Evolutionary conservation across 2,113 vertebrate species (phyloP).

Genomic region (Ardeotis arabs): DNA sequence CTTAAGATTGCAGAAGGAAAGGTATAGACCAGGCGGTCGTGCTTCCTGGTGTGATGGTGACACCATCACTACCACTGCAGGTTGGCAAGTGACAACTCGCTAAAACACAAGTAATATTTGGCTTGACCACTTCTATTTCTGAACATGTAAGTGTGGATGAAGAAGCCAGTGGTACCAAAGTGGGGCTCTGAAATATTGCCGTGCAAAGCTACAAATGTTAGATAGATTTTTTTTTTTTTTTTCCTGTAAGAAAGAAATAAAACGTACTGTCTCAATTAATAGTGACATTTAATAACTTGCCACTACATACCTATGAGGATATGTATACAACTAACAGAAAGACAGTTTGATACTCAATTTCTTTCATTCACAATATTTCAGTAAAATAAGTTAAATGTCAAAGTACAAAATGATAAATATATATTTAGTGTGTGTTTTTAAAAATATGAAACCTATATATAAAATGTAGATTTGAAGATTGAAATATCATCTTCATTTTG

Average conservation of each 20-base stretch:
- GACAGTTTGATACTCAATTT: background rate
- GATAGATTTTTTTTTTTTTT: background rate
- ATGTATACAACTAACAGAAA: background rate
- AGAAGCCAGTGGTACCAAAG: background rate
- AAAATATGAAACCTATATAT: slow-evolving; percentile 9
- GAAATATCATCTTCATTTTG: background rate
- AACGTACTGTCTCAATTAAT: slow-evolving; percentile 14
- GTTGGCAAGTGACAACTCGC: background rate
- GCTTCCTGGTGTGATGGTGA: background rate
- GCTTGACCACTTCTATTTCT: background rate
- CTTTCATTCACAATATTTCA: background rate
- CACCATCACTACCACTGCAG: background rate
- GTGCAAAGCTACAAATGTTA: background rate
- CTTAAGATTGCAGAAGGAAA: background rate
- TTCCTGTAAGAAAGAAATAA: slow-evolving; percentile 1
- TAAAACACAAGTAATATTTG: background rate
- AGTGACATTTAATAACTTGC: slow-evolving; percentile 61
- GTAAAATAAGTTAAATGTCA: background rate
- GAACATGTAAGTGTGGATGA: background rate
- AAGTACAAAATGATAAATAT: background rate
- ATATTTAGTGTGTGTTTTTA: background rate
- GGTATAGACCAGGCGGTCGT: rapidly evolving
- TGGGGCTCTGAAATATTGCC: background rate
- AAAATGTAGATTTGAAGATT: background rate
- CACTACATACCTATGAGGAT: slow-evolving; percentile 28